Evolutionary conservation across 2,888 invertebrate species (phyloP), one percentile per base, ranked within the genome.

Genomic region (Parnassius apollo): DNA sequence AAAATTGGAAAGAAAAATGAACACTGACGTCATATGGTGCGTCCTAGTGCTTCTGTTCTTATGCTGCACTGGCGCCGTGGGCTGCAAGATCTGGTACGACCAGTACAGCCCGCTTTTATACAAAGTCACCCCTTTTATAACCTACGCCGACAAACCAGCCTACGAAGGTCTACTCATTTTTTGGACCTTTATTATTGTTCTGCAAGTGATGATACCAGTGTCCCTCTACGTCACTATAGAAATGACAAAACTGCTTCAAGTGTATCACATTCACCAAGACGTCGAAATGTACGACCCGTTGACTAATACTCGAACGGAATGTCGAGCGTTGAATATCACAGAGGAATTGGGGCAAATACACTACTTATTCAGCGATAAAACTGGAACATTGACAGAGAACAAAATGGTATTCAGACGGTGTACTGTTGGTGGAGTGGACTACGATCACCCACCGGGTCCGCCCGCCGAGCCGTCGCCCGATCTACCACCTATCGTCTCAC

Each of bases 191-290:
- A 96, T 99, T 69, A 98, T 99, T 78, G 96, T 98, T 71, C 93
- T 98, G 62, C 99, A 99, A 94, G 96, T 98, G 66, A 97, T 99
- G 96, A 98, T 99, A 81, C 99, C 99, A 0, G 93, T 99, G 55
- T 98, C 99, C 9, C 91, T 99, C 66, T 99, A 99, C 88, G 99
- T 99, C 60, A 98, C 98, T 2, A 95, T 99, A 76, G 99, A 99
- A 88, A 94, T 99, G 93, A 97, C 98, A 72, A 99, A 99, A 88
- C 94, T 99, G 67, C 94, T 97, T 65, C 99, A 99, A 93, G 97
- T 98, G 57, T 98, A 96, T 87, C 98, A 98, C 84, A 98, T 99
- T 75, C 96, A 97, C 76, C 95, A 97, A 75, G 98, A 99, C 84
- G 91, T 95, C 12, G 95, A 97, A 71, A 93, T 99, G 80, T 98